These are phyloP conservation scores for Atta colombica DNA, from an alignment of 1,140 invertebrate genomes.

Conservation along the genomic window DNA sequence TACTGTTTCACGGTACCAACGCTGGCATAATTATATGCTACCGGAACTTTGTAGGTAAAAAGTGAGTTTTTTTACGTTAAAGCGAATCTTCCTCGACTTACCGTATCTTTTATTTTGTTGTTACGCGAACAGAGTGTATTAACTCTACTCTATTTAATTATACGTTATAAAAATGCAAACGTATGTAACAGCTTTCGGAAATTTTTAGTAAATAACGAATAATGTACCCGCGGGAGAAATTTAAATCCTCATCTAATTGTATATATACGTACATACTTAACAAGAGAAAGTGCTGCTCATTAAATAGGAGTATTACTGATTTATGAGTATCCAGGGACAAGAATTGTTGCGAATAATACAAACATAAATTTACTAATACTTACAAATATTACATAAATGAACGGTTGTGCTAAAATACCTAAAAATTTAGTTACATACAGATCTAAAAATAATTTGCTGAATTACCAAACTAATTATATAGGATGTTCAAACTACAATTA, in stretches of 20 bases:
- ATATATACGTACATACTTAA: constrained; percentile 11
- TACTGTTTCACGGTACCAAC: constrained; percentile 40
- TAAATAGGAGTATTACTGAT: constrained; percentile 39
- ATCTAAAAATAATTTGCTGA: too few relatives aligned
- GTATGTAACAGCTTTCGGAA: constrained; percentile 43
- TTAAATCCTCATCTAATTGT: constrained; percentile 1
- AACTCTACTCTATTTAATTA: constrained; percentile 52
- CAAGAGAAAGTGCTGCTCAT: background rate
- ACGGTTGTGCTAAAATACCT: too few relatives aligned
- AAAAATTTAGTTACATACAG: too few relatives aligned
- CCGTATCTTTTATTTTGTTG: constrained; percentile 23
- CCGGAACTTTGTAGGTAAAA: constrained; percentile 49
- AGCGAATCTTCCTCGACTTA: background rate
- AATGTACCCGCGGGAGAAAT: constrained; percentile 26
- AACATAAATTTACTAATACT: constrained; percentile 20
- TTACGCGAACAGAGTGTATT: constrained; percentile 16
- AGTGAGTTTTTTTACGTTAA: constrained; percentile 10
- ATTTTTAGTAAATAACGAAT: constrained; percentile 44
- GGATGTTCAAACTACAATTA: too few relatives aligned
- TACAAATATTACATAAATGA: background rate
- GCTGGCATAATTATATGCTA: constrained; percentile 50
- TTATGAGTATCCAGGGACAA: background rate
- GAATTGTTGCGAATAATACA: background rate
- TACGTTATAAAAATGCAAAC: constrained; percentile 52
- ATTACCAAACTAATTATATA: too few relatives aligned